These are phyloP conservation scores for Microctonus brassicae DNA, from an alignment of 2,888 invertebrate species.

Conservation along the genomic window DNA sequence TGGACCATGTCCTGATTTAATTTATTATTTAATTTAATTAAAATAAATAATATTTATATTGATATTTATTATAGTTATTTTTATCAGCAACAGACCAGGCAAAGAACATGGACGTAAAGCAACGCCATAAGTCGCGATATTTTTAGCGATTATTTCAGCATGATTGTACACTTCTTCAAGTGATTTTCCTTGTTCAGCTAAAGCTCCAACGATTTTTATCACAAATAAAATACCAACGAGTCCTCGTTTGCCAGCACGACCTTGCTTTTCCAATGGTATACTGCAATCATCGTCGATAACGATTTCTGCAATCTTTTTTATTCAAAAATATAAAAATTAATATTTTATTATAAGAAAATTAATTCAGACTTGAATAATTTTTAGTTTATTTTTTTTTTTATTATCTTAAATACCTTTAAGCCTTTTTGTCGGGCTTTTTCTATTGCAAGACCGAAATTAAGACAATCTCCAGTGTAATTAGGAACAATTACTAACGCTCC, in stretches of 20 bases:
- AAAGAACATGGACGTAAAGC: constrained; percentile 78
- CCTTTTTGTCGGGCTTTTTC: constrained; percentile 79
- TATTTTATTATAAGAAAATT: neutral
- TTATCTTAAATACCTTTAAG: constrained; percentile 72
- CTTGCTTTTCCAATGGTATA: constrained; percentile 58
- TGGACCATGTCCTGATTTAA: constrained; percentile 63
- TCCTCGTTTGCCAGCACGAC: constrained; percentile 71
- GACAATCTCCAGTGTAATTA: constrained; percentile 83
- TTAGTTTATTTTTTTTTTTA: constrained; percentile 2
- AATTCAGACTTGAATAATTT: neutral
- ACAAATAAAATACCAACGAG: constrained; percentile 63
- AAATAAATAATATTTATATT: neutral
- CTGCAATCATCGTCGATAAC: constrained; percentile 67
- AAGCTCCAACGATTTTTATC: constrained; percentile 63
- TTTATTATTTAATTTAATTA: constrained; percentile 7
- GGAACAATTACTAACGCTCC: constrained; percentile 82
- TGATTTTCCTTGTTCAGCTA: constrained; percentile 69
- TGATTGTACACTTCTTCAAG: constrained; percentile 70
- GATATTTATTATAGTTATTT: neutral
- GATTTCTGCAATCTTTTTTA: constrained; percentile 58
- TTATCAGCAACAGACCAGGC: constrained; percentile 71
- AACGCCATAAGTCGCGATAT: constrained; percentile 80
- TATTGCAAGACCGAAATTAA: constrained; percentile 86
- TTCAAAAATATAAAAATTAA: too few species aligned
- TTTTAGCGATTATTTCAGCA: constrained; percentile 69